A percentile compares a stretch with the other conserved stretches of the same genome.
Conservation (phyloP, 1,140 invertebrate genomes). For the Drosophila auraria region DNA sequence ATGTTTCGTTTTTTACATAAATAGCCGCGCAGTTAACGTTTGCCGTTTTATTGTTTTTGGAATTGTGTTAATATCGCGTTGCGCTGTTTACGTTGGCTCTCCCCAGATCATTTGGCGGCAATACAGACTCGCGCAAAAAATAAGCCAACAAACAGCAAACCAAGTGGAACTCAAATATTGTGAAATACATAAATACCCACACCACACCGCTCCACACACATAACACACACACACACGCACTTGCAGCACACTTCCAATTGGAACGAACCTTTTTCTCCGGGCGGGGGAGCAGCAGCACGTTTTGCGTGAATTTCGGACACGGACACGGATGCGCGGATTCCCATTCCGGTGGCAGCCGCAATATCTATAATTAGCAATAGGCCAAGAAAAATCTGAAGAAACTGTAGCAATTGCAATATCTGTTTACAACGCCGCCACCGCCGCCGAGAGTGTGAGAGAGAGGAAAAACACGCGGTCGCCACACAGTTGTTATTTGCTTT, state of each 20-base stretch:
- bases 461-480: conserved; percentile 44
- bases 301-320: conserved; percentile 29
- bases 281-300: conserved; percentile 41
- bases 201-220: conserved; percentile 26
- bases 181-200: conserved; percentile 53
- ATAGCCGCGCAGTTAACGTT: conserved; percentile 56
- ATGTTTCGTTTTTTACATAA: conserved; percentile 35
- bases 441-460: conserved; percentile 33
- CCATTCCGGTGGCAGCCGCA: conserved; percentile 35
- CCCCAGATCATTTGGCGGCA: conserved; percentile 12
- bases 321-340: conserved; percentile 26
- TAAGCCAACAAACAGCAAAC: conserved; percentile 6
- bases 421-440: conserved; percentile 44
- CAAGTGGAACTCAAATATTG: conserved; percentile 33
- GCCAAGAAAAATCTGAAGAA: conserved; percentile 16
- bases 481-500: conserved; percentile 24
- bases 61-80: conserved; percentile 60
- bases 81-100: conserved; percentile 30
- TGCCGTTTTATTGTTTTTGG: conserved; percentile 57
- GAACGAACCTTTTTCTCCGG: conserved; percentile 38
- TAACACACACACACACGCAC: conserved; percentile 24
- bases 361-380: conserved; percentile 39
- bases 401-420: conserved; percentile 40
- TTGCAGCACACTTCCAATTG: conserved; percentile 28
- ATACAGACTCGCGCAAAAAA: conserved; percentile 11